These are phyloP conservation scores for Psephotus haematonotus DNA, from an alignment of 2,113 vertebrate genomes.

Conservation along the genomic window DNA sequence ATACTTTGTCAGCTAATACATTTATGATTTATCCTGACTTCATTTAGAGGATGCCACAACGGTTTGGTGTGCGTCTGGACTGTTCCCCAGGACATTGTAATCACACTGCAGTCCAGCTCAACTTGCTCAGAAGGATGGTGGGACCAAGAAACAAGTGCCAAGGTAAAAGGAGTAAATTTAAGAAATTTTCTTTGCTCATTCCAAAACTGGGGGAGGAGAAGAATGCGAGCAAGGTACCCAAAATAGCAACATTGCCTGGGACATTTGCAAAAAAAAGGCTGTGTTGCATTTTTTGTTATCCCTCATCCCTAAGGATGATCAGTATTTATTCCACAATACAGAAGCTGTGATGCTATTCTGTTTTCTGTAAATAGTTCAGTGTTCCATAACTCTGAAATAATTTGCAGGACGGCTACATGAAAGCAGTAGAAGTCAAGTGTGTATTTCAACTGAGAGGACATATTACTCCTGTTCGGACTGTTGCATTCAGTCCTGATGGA, in stretches of 20 bases:
- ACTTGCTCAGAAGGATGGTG: slow-evolving; percentile 84
- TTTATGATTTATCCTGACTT: neutral
- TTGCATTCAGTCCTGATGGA: slow-evolving; percentile 93
- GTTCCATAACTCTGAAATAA: neutral
- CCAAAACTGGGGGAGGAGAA: neutral
- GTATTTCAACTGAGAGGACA: slow-evolving; percentile 91
- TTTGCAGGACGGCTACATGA: slow-evolving; percentile 78
- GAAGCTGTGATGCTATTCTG: accelerated
- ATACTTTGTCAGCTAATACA: neutral
- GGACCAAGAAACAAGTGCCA: slow-evolving; percentile 79
- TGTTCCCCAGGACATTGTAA: slow-evolving; percentile 81
- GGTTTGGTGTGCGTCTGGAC: slow-evolving; percentile 95
- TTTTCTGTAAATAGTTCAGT: neutral
- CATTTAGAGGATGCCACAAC: slow-evolving; percentile 91
- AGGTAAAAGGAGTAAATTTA: slow-evolving; percentile 56
- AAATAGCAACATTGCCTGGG: neutral
- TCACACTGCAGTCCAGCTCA: slow-evolving; percentile 74
- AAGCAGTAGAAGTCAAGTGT: slow-evolving; percentile 75
- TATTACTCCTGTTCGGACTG: slow-evolving; percentile 90
- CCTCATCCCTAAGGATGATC: neutral
- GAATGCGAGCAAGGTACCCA: neutral
- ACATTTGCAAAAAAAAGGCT: neutral
- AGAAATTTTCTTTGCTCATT: neutral
- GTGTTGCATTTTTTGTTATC: neutral
- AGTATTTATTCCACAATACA: neutral